Evolutionary conservation across 2,113 vertebrate species (phyloP).

Genomic region (Elanus axillaris): DNA sequence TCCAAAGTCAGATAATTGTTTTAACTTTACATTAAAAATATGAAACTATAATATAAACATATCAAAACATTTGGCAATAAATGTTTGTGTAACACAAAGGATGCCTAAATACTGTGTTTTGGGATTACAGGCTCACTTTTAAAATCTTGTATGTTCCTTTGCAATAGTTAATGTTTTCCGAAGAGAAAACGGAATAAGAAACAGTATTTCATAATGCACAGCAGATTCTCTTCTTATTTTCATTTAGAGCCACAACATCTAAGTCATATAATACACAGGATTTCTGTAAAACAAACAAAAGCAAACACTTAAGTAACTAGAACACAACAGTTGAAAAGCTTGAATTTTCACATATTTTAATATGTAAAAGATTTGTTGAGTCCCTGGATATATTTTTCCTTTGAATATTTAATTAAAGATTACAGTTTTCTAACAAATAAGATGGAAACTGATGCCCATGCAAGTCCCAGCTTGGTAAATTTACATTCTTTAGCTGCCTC

Average conservation of each 20-base stretch:
- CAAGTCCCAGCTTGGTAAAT: neutral
- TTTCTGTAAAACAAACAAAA: slow-evolving; percentile 56
- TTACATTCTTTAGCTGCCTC: neutral
- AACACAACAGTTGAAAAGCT: neutral
- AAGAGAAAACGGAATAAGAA: neutral
- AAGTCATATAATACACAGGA: slow-evolving; percentile 34
- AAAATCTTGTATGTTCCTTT: neutral
- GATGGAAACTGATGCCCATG: neutral
- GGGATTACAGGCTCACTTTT: neutral
- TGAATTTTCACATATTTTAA: neutral
- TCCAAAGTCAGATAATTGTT: neutral
- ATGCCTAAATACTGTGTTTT: neutral
- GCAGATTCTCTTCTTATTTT: slow-evolving; percentile 58
- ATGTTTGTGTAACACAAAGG: neutral
- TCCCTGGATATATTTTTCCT: neutral
- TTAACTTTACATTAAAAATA: slow-evolving; percentile 13
- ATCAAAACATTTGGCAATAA: neutral
- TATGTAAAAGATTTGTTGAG: neutral
- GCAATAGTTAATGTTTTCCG: neutral
- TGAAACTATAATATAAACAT: slow-evolving; percentile 33
- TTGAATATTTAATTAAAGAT: neutral
- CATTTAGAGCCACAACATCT: slow-evolving; percentile 45
- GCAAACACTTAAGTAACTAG: neutral
- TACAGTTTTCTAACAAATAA: neutral
- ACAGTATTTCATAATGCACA: slow-evolving; percentile 38